Evolutionary conservation across 2,888 invertebrate genomes (phyloP), one percentile per base, ranked within the genome.

Genomic region (Tridacna crocea): DNA sequence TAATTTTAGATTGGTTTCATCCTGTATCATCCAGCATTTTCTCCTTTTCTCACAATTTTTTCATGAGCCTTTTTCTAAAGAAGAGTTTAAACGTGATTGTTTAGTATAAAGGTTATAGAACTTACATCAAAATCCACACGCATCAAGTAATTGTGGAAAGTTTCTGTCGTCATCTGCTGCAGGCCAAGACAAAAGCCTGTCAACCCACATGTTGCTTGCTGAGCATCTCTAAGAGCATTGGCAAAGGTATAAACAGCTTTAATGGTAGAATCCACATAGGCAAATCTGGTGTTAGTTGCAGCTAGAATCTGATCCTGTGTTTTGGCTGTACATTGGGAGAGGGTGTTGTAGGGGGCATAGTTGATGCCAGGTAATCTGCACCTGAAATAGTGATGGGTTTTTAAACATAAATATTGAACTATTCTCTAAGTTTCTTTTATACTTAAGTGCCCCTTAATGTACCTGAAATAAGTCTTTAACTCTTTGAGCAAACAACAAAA

Each of bases 181-280:
- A 93, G 82, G 0, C 48, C 36, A 0, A 66, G 63, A 75, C 93
- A 93, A 11, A 90, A 47, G 0, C 81, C 70, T 6, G 66, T 11
- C 0, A 61, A 68, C 0, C 89, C 88, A 83, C 92, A 91, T 1
- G 68, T 79, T 19, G 60, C 74, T 11, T 6, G 0, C 46, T 91
- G 91, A 0, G 92, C 91, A 2, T 66, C 75, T 66, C 87, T 86
- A 46, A 93, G 68, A 0, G 92, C 92, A 61, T 87, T 90, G 0
- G 92, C 93, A 77, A 90, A 93, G 2, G 92, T 89, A 82, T 89
- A 91, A 15, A 93, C 89, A 17, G 92, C 91, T 58, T 89, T 84
- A 46, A 93, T 90, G 0, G 91, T 89, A 19, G 90, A 80, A 46
- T 91, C 92, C 0, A 91, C 90, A 65, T 76, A 90, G 0, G 87